Base-by-base conservation (phyloP, 2,113 vertebrate species). In the Serilophus lunatus region DNA sequence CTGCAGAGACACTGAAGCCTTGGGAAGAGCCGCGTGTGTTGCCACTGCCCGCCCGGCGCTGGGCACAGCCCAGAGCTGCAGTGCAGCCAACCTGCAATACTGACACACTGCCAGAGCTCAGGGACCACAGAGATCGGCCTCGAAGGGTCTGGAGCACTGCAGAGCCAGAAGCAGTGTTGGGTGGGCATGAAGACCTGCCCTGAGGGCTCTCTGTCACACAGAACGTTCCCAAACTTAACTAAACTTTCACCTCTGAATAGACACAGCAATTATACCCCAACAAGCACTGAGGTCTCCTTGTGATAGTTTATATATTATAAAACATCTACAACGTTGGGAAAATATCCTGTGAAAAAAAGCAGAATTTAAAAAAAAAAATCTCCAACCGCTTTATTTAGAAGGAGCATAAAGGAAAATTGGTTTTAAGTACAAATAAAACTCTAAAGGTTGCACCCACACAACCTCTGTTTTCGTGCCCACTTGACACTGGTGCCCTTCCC, bases 11-110 rank as follows among this genome's bases (percentile, higher is more conserved):
- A 2, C 14, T 0, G 31, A 33, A 18, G 29, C 19, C 65, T 38
- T 2, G 4, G 63, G 44, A 35, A 42, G 17, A 51, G 53, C 4
- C n/a, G 0, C 2, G 6, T 0, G 31, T 0, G 51, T 0, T 35
- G 10, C 68, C 3, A 1, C 4, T 19, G 63, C 53, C 71, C 1
- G 0, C 22, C 40, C 10, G 16, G 77, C 42, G 3, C 54, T 4
- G 0, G 1, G 33, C 68, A 17, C 63, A 2, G 4, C 1, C n/a
- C n/a, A 0, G 11, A 25, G 22, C 47, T 0, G 28, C 22, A n/a
- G n/a, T 0, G 28, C 23, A 19, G 64, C 44, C 66, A 3, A 11
- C 2, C 20, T 0, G n/a, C 59, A 7, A 1, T 9, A 1, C 0
- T 3, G 0, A 17, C 53, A 15, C 1, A 0, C 14, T 4, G 1